Evolutionary conservation across 92 coral and sea anemone species (phyloP).

Genomic region (Epizoanthus fatuus): DNA sequence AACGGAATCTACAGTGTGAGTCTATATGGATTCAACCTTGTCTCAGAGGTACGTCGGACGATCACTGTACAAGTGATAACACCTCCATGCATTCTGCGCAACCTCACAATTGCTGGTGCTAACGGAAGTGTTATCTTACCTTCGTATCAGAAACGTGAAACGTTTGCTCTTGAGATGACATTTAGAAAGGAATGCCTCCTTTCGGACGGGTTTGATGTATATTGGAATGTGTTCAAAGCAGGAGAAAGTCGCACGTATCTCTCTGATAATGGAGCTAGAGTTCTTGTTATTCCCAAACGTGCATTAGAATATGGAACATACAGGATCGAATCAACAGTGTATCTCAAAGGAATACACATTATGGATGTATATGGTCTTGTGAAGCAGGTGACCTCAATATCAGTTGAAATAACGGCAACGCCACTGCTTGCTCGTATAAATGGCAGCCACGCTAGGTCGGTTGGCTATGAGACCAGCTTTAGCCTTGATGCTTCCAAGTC

Average conservation of each 20-base stretch:
- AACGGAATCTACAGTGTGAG: slow-evolving; percentile 72
- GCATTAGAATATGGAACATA: slow-evolving; percentile 63
- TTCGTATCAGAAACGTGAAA: slow-evolving; percentile 20
- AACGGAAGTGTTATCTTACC: neutral
- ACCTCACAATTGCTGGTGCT: slow-evolving; percentile 52
- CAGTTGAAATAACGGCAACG: slow-evolving; percentile 56
- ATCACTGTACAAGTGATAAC: slow-evolving; percentile 44
- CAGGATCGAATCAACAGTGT: slow-evolving; percentile 43
- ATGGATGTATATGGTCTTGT: slow-evolving; percentile 74
- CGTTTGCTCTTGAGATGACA: slow-evolving; percentile 5
- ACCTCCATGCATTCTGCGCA: slow-evolving; percentile 66
- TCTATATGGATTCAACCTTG: slow-evolving; percentile 62
- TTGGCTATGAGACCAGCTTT: slow-evolving; percentile 62
- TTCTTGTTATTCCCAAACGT: slow-evolving; percentile 29
- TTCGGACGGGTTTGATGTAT: neutral
- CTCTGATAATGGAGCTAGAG: slow-evolving; percentile 2
- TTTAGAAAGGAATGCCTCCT: slow-evolving; percentile 34
- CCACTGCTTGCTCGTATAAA: slow-evolving; percentile 63
- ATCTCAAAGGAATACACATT: slow-evolving; percentile 64
- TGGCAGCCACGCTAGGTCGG: slow-evolving; percentile 51
- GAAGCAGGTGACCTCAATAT: neutral
- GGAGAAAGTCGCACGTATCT: slow-evolving; percentile 8
- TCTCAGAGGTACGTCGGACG: slow-evolving; percentile 55
- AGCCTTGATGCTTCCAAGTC: slow-evolving; percentile 68
- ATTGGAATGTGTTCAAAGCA: slow-evolving; percentile 12